Percentiles rank a stretch among this genome's conserved stretches.
phyloP scores from a whole-genome alignment of 1,140 invertebrate species.

The Magallana gigas region DNA sequence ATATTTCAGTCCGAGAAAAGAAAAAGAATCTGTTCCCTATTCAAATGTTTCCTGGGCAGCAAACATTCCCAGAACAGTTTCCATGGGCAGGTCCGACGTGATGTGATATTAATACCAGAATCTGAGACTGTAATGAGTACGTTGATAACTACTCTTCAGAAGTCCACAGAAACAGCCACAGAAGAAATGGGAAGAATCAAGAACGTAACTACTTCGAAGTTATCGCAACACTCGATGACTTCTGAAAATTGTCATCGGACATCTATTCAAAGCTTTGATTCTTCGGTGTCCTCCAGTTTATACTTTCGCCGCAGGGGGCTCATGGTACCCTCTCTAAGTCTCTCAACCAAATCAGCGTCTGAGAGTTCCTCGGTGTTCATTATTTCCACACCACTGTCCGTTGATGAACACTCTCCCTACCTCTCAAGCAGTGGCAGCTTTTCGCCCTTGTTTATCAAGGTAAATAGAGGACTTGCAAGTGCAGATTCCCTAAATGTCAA shows the following conservation, averaged over 20 bases:
- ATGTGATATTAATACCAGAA: background rate
- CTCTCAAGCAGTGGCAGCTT: conserved; percentile 1
- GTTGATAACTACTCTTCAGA: background rate
- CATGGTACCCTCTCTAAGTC: background rate
- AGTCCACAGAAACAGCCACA: background rate
- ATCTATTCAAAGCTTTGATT: background rate
- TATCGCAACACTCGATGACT: background rate
- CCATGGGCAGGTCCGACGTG: background rate
- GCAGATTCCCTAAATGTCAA: background rate
- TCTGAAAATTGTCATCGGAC: background rate
- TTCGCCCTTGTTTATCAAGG: background rate
- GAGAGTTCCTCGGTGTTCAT: background rate
- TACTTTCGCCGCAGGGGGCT: background rate
- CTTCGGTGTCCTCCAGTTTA: background rate
- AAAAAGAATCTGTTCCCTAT: background rate
- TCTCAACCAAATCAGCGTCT: background rate
- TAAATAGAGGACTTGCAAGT: background rate
- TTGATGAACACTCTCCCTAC: conserved; percentile 8
- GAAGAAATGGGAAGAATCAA: background rate
- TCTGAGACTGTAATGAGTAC: background rate
- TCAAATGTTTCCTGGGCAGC: background rate
- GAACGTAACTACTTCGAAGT: background rate
- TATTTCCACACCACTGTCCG: background rate
- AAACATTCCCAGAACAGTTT: background rate
- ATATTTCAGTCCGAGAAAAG: background rate